Base-by-base conservation (phyloP, 2,888 invertebrate genomes). In the Drosophila fungiperda region DNA sequence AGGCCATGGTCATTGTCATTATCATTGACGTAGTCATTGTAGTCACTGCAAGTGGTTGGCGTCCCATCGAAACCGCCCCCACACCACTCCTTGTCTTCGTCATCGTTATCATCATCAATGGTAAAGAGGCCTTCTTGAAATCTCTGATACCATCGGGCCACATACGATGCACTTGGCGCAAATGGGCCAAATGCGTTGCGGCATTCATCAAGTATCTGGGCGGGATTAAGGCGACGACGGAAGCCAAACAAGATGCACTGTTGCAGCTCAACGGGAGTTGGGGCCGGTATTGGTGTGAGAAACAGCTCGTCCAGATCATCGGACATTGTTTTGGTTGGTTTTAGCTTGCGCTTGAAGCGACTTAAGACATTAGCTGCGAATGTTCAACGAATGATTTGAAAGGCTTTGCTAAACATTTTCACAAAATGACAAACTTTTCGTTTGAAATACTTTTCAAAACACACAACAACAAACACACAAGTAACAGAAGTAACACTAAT, bases 241-340 rank as follows among this genome's bases (percentile, higher is more conserved):
- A 87, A 87, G 49, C 87, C 87, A 61, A 87, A 87, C 50, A 87
- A 69, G 68, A 87, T 89, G 82, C 87, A 89, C 75, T 87, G 89
- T 67, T 87, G 87, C 73, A 87, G 77, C 73, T 87, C 87, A 40
- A 73, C 60, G 63, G 83, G 54, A 60, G 85, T 80, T 62, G 87
- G 87, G 15, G 82, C 83, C 70, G 87, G 87, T 74, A 87, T 85
- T 52, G 87, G 89, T 53, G 85, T 73, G 36, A 85, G 73, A 50
- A 86, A 86, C 64, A 86, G 77, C 58, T 86, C 85, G 73, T 86
- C 85, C 72, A 88, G 80, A 68, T 86, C 85, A 76, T 86, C 85
- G 83, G 85, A 86, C 85, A 86, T 86, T 74, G 40, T 66, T 67
- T 68, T 68, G 33, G 63, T 62, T 70, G 72, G 32, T 57, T 36